Conservation (phyloP, 2,888 invertebrate genomes). For the Tachystola acroxantha region DNA sequence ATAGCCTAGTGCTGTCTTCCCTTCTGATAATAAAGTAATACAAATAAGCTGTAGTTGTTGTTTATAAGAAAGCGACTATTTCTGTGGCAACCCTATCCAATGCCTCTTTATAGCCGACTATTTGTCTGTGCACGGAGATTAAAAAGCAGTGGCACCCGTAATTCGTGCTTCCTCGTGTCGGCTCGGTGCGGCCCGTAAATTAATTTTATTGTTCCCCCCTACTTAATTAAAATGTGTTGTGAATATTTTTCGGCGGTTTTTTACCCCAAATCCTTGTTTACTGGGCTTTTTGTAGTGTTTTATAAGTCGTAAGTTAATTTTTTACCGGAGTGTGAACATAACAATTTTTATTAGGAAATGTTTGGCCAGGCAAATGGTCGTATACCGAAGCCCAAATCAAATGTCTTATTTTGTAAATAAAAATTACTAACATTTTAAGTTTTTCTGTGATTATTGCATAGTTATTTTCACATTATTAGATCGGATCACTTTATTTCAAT, state of each 20-base stretch:
- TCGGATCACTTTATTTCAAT: too few species aligned
- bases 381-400: too few species aligned
- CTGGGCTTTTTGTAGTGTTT: not conserved
- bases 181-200: conserved; percentile 26
- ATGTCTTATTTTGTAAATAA: too few species aligned
- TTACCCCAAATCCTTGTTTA: conserved; percentile 15
- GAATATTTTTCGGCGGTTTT: conserved; percentile 16
- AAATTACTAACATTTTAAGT: too few species aligned
- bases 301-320: not conserved
- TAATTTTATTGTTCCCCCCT: conserved; percentile 38
- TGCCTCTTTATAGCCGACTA: conserved; percentile 23
- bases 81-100: conserved; percentile 3
- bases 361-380: too few species aligned
- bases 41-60: too few species aligned
- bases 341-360: too few species aligned
- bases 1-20: too few species aligned
- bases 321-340: not conserved
- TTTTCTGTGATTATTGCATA: too few species aligned
- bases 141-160: conserved; percentile 13
- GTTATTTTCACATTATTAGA: too few species aligned
- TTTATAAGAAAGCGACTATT: too few species aligned
- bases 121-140: conserved; percentile 33
- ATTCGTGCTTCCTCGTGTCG: conserved; percentile 15
- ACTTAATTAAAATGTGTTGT: conserved; percentile 43
- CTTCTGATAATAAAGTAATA: too few species aligned